Evolutionary conservation across 2,888 invertebrate genomes (phyloP).

Genomic region (Zele albiditarsus): DNA sequence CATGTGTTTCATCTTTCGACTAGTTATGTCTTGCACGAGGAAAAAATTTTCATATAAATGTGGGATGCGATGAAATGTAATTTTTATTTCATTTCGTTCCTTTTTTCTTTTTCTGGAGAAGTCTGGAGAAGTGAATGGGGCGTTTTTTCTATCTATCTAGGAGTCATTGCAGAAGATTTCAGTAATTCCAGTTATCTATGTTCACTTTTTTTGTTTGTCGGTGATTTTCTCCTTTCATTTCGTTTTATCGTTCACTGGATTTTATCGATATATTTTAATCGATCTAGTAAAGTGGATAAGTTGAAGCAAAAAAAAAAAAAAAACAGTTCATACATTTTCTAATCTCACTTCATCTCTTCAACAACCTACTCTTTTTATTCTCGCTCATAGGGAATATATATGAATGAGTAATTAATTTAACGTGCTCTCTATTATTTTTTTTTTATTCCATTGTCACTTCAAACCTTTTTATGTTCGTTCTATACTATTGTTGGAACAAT

Average conservation of each 20-base stretch:
- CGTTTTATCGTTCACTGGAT: not conserved
- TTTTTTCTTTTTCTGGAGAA: not conserved
- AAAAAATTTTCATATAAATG: not conserved
- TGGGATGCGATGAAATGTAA: not conserved
- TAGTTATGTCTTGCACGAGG: not conserved
- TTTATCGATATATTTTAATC: not conserved
- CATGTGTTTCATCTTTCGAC: slow-evolving; percentile 5
- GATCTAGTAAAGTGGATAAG: not conserved
- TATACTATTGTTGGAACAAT: not conserved
- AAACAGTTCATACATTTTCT: not conserved
- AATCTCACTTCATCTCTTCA: not conserved
- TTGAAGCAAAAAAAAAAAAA: not conserved
- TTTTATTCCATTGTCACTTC: not conserved
- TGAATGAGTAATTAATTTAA: not conserved
- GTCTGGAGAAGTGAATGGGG: no score
- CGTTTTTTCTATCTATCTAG: no score
- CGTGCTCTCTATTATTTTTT: not conserved
- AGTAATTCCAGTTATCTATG: not conserved
- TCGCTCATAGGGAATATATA: not conserved
- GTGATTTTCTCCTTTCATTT: not conserved
- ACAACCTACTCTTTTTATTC: not conserved
- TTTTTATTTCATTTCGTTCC: not conserved
- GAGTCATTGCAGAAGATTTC: not conserved
- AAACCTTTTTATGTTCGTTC: not conserved
- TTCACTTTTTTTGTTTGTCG: not conserved